Evolutionary conservation across 2,797 vertebrate genomes (phyloP).

Genomic region (Pteronotus mesoamericanus): DNA sequence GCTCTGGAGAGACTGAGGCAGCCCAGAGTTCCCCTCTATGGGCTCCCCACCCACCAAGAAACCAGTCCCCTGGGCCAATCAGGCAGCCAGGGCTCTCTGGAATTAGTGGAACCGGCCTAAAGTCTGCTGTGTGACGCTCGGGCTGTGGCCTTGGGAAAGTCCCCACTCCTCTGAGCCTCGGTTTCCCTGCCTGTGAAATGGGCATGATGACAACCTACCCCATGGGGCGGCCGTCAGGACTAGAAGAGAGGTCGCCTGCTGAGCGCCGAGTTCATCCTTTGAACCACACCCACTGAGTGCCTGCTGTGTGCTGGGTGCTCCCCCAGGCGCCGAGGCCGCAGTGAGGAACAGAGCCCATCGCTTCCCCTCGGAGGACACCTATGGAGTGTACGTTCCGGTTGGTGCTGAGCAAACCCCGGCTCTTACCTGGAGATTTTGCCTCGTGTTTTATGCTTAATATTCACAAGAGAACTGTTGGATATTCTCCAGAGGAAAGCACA

Average conservation of each 20-base stretch:
- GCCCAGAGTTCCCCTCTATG: neutral
- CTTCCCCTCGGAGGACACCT: neutral
- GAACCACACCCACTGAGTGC: neutral
- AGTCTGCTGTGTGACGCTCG: neutral
- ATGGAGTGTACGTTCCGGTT: accelerated
- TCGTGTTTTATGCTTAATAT: neutral
- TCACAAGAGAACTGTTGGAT: neutral
- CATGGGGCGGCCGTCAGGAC: neutral
- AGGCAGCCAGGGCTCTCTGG: accelerated
- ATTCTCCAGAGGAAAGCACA: neutral
- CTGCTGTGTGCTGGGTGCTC: neutral
- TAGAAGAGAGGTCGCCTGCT: neutral
- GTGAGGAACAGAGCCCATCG: accelerated
- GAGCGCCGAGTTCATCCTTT: neutral
- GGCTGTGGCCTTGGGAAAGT: neutral
- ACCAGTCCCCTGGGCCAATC: accelerated
- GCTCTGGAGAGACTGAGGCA: neutral
- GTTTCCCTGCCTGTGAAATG: neutral
- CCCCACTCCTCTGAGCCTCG: neutral
- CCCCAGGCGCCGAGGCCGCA: neutral
- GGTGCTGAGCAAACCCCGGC: neutral
- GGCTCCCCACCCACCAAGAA: neutral
- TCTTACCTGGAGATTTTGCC: too few relatives aligned
- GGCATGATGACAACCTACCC: neutral
- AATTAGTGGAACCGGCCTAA: too few relatives aligned